A percentile compares a stretch with the other conserved stretches of the same genome.
Evolutionary conservation across 2,113 vertebrate species (phyloP).

Genomic region (Seriola quinqueradiata): DNA sequence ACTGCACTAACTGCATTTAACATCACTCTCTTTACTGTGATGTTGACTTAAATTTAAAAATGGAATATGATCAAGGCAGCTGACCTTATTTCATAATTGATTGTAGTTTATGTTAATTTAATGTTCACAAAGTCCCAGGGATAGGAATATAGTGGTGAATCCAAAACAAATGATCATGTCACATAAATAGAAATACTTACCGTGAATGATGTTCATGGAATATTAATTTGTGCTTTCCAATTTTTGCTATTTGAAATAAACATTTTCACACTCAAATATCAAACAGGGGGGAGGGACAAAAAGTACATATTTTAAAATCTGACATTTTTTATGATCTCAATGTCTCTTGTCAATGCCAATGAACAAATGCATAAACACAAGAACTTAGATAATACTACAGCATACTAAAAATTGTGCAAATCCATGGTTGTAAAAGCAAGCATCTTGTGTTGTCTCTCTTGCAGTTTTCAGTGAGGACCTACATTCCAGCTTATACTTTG

Average conservation of each 20-base stretch:
- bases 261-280: neutral
- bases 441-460: conserved; percentile 67
- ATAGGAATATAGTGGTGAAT: conserved; percentile 55
- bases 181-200: conserved; percentile 17
- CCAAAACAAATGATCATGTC: conserved; percentile 34
- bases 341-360: neutral
- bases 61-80: conserved; percentile 46
- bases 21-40: conserved; percentile 52
- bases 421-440: conserved; percentile 7
- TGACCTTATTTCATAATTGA: conserved; percentile 72
- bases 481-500: conserved; percentile 98
- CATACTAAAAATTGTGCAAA: neutral
- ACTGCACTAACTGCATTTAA: conserved; percentile 53
- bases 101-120: conserved; percentile 68
- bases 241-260: neutral
- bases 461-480: conserved; percentile 98
- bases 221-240: neutral
- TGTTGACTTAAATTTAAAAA: conserved; percentile 56
- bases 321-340: too few species aligned
- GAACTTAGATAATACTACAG: neutral
- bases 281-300: neutral
- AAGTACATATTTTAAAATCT: neutral
- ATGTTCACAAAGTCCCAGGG: conserved; percentile 49
- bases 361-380: neutral
- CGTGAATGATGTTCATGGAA: conserved; percentile 13